phyloP scores from a whole-genome alignment of 1,140 invertebrate genomes.

The Drosophila littoralis region DNA sequence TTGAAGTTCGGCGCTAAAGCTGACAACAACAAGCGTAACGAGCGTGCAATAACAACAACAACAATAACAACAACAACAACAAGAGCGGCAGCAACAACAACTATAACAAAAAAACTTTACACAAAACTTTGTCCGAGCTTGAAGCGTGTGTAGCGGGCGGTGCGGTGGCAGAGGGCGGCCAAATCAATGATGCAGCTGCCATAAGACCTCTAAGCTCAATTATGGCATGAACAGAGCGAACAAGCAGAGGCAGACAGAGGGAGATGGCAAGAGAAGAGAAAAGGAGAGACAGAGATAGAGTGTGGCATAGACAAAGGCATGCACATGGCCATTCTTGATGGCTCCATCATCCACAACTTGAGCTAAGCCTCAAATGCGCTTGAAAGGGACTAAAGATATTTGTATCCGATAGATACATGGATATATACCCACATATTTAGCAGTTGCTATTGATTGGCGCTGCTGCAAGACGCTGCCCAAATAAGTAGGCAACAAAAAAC shows the following conservation, averaged over 20 bases:
- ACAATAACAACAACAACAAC: conserved; percentile 42
- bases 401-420: not conserved
- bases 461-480: conserved; percentile 1
- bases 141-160: not conserved
- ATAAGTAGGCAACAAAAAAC: conserved; percentile 55
- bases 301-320: conserved; percentile 25
- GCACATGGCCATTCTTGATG: conserved; percentile 53
- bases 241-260: conserved; percentile 25
- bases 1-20: conserved; percentile 62
- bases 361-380: conserved; percentile 25
- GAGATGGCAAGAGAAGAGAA: conserved; percentile 10
- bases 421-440: not conserved
- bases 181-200: conserved; percentile 79
- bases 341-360: conserved; percentile 51
- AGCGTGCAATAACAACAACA: conserved; percentile 46
- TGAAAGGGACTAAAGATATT: not conserved
- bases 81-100: conserved; percentile 47
- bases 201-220: conserved; percentile 78
- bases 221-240: conserved; percentile 50
- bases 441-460: conserved; percentile 1
- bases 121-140: conserved; percentile 51
- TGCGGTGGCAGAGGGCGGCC: conserved; percentile 18
- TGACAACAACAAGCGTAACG: conserved; percentile 30
- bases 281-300: conserved; percentile 10
- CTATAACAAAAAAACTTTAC: conserved; percentile 57